Conservation (phyloP, 2,113 vertebrate species). For the Zapornia atra region DNA sequence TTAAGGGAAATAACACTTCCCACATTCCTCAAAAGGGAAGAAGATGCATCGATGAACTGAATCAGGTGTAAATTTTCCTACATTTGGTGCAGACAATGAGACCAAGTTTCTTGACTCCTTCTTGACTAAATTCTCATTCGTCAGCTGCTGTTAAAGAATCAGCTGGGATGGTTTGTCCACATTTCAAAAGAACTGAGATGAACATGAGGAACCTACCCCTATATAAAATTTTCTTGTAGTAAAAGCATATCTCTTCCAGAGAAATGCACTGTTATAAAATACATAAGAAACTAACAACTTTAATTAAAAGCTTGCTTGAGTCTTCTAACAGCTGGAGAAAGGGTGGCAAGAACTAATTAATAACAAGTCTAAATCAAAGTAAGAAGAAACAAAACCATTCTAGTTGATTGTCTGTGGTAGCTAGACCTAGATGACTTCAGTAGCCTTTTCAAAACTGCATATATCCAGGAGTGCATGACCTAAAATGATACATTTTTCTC, state of each 20-base stretch:
- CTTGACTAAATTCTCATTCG: not conserved
- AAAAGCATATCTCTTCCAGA: not conserved
- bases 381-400: not conserved
- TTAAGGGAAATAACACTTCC: not conserved
- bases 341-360: not conserved
- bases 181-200: not conserved
- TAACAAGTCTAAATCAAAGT: not conserved
- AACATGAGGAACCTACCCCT: not conserved
- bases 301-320: not conserved
- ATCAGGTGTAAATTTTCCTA: not conserved
- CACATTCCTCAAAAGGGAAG: not conserved
- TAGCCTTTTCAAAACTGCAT: not conserved
- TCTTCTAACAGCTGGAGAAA: not conserved
- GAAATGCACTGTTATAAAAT: not conserved
- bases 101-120: not conserved
- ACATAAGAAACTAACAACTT: not conserved
- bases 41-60: not conserved
- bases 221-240: not conserved
- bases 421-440: not conserved
- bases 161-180: not conserved
- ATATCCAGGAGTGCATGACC: not conserved
- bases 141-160: not conserved
- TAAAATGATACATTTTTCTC: not conserved
- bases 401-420: not conserved
- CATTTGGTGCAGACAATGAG: not conserved